Conservation (phyloP, 2,113 vertebrate species). For the Sander lucioperca region DNA sequence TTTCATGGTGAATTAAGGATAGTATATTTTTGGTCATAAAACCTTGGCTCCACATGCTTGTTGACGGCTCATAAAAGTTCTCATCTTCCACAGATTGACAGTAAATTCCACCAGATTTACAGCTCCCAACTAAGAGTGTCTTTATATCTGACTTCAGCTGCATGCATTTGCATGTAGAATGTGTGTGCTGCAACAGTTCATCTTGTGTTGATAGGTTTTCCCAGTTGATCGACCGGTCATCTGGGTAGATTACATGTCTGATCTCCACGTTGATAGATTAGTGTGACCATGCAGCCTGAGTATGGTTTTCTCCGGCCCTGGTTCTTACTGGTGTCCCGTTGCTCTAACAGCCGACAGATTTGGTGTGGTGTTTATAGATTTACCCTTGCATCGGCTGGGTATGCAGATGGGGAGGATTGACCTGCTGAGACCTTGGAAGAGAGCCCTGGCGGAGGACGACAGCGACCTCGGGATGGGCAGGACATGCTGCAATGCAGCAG, state of each 20-base stretch:
- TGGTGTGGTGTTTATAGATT: conserved; percentile 69
- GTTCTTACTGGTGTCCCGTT: conserved; percentile 43
- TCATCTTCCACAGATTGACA: conserved; percentile 37
- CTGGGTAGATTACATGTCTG: conserved; percentile 52
- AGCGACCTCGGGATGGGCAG: conserved; percentile 74
- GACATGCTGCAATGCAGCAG: conserved; percentile 86
- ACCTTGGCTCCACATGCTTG: not conserved
- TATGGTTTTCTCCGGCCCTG: not conserved
- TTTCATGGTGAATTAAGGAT: not conserved
- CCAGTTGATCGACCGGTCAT: conserved; percentile 36
- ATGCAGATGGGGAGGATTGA: conserved; percentile 80
- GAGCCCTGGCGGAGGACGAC: conserved; percentile 69
- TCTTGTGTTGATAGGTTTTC: conserved; percentile 40
- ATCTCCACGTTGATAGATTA: conserved; percentile 27
- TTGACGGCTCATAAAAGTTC: conserved; percentile 16
- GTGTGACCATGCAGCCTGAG: conserved; percentile 16
- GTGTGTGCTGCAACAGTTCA: conserved; percentile 22
- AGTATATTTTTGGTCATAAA: not conserved
- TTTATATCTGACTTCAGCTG: conserved; percentile 11
- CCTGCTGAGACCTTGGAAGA: conserved; percentile 79
- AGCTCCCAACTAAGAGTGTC: conserved; percentile 8
- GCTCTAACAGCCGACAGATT: conserved; percentile 53
- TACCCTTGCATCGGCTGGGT: conserved; percentile 53
- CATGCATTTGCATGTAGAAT: conserved; percentile 44
- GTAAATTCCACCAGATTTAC: conserved; percentile 25